Evolutionary conservation across 2,797 vertebrate species (phyloP).

Genomic region (Pteronotus mesoamericanus): DNA sequence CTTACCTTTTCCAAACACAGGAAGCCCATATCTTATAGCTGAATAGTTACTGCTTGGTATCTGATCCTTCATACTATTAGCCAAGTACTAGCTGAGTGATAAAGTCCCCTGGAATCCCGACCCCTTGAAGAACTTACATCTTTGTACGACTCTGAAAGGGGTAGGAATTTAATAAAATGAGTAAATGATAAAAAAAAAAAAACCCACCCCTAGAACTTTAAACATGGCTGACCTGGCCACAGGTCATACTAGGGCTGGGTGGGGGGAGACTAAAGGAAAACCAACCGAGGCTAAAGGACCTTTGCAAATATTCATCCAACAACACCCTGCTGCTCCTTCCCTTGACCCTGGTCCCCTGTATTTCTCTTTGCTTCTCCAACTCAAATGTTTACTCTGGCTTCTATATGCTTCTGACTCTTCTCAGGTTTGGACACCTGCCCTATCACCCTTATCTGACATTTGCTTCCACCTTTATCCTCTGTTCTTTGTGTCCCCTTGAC

Average conservation of each 20-base stretch:
- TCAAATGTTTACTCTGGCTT: background rate
- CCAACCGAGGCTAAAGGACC: background rate
- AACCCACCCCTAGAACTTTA: background rate
- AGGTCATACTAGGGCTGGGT: background rate
- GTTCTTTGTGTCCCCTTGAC: background rate
- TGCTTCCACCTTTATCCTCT: background rate
- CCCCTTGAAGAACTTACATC: slow-evolving; percentile 30
- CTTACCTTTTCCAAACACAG: slow-evolving; percentile 70
- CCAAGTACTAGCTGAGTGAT: slow-evolving; percentile 39
- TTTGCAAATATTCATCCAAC: background rate
- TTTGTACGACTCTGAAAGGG: background rate
- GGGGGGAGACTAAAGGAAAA: background rate
- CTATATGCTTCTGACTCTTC: background rate
- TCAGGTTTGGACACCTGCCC: background rate
- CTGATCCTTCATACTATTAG: slow-evolving; percentile 41
- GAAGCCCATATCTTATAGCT: slow-evolving; percentile 60
- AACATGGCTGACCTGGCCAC: background rate
- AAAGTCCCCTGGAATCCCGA: background rate
- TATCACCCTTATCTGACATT: background rate
- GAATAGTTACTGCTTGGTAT: slow-evolving; percentile 28
- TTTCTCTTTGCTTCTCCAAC: background rate
- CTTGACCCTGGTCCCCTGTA: background rate
- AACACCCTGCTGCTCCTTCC: background rate
- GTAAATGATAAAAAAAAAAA: background rate
- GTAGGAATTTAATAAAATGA: background rate